These are phyloP conservation scores for Butorides virescens DNA, from an alignment of 2,113 vertebrate genomes.

Conservation along the genomic window DNA sequence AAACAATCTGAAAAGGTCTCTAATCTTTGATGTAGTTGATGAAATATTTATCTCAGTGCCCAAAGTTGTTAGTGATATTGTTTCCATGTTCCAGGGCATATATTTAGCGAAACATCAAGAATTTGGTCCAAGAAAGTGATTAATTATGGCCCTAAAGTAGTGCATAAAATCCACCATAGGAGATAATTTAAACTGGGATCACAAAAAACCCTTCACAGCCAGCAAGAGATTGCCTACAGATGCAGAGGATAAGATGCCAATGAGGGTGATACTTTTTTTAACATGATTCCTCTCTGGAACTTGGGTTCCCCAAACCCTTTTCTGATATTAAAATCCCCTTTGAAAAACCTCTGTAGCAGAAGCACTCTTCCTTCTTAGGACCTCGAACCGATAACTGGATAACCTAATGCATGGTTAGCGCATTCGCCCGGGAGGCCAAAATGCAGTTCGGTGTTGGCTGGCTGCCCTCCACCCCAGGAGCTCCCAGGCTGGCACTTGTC, in stretches of 20 bases:
- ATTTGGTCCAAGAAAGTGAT: neutral
- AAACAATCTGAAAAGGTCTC: neutral
- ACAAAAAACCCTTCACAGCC: neutral
- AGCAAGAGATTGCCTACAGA: neutral
- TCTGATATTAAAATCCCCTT: neutral
- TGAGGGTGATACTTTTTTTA: neutral
- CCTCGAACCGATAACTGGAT: rapidly evolving
- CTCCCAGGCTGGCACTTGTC: neutral
- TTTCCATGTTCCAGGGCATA: neutral
- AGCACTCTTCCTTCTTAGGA: neutral
- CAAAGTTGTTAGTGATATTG: neutral
- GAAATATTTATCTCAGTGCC: neutral
- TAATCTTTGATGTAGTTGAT: neutral
- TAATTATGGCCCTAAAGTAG: neutral
- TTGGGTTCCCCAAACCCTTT: neutral
- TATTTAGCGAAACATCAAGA: neutral
- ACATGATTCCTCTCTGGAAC: neutral
- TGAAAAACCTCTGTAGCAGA: neutral
- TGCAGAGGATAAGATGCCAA: neutral
- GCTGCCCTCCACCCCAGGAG: neutral
- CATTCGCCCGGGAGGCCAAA: neutral
- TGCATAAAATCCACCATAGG: neutral
- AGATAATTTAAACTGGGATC: neutral
- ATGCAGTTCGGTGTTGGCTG: neutral
- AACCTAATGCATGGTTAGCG: neutral